Percentiles rank a stretch among this genome's conserved stretches.
Evolutionary conservation across 2,797 vertebrate genomes (phyloP).

Genomic region (Eulemur rubriventer): DNA sequence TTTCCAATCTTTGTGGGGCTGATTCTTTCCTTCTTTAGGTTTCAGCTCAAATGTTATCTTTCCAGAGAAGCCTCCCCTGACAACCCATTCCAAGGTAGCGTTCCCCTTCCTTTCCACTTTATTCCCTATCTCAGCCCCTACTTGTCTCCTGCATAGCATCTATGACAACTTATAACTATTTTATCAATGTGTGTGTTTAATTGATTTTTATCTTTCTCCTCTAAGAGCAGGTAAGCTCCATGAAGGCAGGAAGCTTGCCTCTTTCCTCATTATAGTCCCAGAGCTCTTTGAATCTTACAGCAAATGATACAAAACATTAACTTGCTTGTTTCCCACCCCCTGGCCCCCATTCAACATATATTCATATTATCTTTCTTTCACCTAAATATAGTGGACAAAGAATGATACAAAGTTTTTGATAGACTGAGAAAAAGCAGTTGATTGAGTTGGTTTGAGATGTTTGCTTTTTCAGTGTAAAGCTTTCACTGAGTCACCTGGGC

Average conservation of each 20-base stretch:
- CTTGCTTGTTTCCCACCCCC: conserved; percentile 66
- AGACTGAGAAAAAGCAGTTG: neutral
- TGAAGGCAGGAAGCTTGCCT: neutral
- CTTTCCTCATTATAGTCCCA: neutral
- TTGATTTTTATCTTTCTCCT: neutral
- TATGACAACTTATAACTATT: neutral
- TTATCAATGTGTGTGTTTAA: neutral
- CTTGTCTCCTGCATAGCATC: neutral
- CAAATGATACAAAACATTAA: conserved; percentile 80
- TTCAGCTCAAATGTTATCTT: conserved; percentile 5
- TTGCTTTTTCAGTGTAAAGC: conserved; percentile 42
- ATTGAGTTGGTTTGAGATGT: neutral
- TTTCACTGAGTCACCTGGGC: neutral
- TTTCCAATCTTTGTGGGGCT: neutral
- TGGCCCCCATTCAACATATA: conserved; percentile 67
- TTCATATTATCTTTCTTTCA: conserved; percentile 60
- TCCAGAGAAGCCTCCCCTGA: neutral
- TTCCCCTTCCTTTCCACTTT: neutral
- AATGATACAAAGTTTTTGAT: neutral
- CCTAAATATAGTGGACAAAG: conserved; percentile 70
- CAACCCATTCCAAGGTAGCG: neutral
- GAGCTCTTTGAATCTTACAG: neutral
- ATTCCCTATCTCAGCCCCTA: neutral
- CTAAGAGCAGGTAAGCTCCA: neutral
- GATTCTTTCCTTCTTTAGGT: neutral